Percentiles rank a stretch among this genome's conserved stretches.
phyloP scores from a whole-genome alignment of 1,140 invertebrate genomes.

The Drosophila carrolli region DNA sequence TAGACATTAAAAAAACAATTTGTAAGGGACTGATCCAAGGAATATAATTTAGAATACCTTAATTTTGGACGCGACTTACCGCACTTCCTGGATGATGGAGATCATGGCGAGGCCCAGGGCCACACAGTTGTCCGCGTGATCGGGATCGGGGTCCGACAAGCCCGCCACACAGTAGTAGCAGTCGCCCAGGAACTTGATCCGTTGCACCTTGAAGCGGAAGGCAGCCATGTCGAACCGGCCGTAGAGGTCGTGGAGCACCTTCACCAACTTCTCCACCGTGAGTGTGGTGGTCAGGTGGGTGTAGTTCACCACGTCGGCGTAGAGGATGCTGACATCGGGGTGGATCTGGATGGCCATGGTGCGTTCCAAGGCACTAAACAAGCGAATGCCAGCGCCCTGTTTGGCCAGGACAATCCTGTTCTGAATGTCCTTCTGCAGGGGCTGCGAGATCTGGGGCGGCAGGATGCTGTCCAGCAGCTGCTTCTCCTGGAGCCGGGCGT shows the following conservation, averaged over 20 bases:
- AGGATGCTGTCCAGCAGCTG: slow-evolving; percentile 94
- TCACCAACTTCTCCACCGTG: slow-evolving; percentile 92
- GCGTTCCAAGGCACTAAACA: slow-evolving; percentile 84
- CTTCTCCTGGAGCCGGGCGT: slow-evolving; percentile 94
- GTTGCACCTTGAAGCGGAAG: slow-evolving; percentile 88
- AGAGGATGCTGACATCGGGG: slow-evolving; percentile 95
- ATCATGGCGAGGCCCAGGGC: slow-evolving; percentile 96
- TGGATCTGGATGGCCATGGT: slow-evolving; percentile 94
- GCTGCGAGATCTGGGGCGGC: slow-evolving; percentile 92
- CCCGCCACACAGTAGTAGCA: slow-evolving; percentile 97
- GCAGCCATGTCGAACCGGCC: slow-evolving; percentile 96
- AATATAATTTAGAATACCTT: too few species aligned
- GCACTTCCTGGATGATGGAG: slow-evolving; percentile 91
- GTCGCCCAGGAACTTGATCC: slow-evolving; percentile 96
- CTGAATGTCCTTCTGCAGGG: slow-evolving; percentile 91
- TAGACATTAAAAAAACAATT: too few species aligned
- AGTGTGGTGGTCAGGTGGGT: slow-evolving; percentile 94
- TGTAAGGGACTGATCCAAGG: too few species aligned
- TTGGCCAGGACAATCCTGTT: slow-evolving; percentile 86
- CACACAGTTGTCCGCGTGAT: slow-evolving; percentile 94
- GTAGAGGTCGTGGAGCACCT: slow-evolving; percentile 96
- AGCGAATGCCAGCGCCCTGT: background rate
- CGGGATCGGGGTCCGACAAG: slow-evolving; percentile 88
- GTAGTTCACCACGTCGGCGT: slow-evolving; percentile 98
- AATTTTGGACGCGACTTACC: slow-evolving; percentile 68